Conservation (phyloP, 2,888 invertebrate species). For the Dicycla oo region DNA sequence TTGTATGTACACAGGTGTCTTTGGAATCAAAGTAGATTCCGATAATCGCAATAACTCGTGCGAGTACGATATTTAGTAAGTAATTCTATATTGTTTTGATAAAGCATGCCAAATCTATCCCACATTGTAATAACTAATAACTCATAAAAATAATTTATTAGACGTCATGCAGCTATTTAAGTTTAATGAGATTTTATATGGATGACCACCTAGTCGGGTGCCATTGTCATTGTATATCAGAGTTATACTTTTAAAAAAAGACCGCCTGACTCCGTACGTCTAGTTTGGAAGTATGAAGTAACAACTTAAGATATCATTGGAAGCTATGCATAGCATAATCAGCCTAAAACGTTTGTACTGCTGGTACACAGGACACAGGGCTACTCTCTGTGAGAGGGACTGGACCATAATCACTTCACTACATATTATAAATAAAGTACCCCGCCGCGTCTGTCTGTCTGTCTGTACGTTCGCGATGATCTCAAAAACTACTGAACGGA, state of each 20-base stretch:
- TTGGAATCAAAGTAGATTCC: too few relatives aligned
- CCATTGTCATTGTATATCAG: constrained; percentile 46
- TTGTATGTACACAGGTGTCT: too few relatives aligned
- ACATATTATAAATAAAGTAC: too few relatives aligned
- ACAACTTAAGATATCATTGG: neutral
- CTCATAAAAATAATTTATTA: constrained; percentile 47
- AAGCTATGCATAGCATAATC: neutral
- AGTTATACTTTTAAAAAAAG: constrained; percentile 29
- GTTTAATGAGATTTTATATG: constrained; percentile 54
- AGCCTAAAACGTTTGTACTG: neutral
- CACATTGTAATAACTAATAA: constrained; percentile 49
- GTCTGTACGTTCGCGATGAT: too few relatives aligned
- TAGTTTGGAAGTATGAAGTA: constrained; percentile 6
- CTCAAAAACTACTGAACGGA: too few relatives aligned
- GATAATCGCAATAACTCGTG: too few relatives aligned
- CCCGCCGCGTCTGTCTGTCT: too few relatives aligned
- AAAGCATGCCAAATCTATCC: constrained; percentile 17
- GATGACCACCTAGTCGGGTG: constrained; percentile 48
- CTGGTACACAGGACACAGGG: neutral
- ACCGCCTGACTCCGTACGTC: constrained; percentile 9
- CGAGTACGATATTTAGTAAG: too few relatives aligned
- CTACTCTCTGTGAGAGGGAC: neutral
- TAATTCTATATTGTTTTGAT: constrained; percentile 28
- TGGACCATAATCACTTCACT: neutral
- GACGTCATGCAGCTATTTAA: constrained; percentile 49